Evolutionary conservation across 2,888 invertebrate genomes (phyloP), one percentile per base, ranked within the genome.

Genomic region (Cenopis cana): DNA sequence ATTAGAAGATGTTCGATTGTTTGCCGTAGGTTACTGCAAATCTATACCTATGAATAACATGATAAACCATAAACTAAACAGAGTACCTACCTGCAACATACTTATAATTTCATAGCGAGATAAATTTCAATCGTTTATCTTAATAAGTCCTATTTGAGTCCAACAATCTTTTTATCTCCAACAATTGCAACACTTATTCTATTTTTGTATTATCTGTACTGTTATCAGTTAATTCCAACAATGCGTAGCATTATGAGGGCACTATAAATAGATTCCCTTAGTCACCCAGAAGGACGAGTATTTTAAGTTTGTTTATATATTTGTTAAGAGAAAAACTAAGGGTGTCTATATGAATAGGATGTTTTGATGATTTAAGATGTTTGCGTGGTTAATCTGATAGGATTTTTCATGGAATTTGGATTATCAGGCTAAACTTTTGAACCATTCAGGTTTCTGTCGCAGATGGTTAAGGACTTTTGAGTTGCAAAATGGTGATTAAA

Each of bases 201-300:
- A 66, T 60, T 70, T 60, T n/a, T 33, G 70, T 55, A 17, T 24
- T 59, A 54, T 65, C 64, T 65, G 29, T 59, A 38, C 17, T 49
- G 56, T 66, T 71, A 71, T 71, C 71, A 67, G 71, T 29, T 67
- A 71, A 61, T 66, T 54, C 71, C 29, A 50, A 55, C 59, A 60
- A 70, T 54, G 52, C 54, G 33, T 49, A 12, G 46, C 38, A 36
- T 56, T 59, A 54, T 49, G 67, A 49, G 67, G 67, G 56, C 56
- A 14, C 61, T 71, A 61, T 38, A 61, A 38, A 67, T 71, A 71
- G 67, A 55, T 55, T 36, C 38, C 38, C 55, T 67, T 67, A 71
- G 71, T 71, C 60, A 71, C 36, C 1, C 46, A 6, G 55, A 71
- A 67, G 67, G 71, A 67, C 67, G 49, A 49, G 38, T 60, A 24